Conservation (phyloP, 1,140 invertebrate species). For the Caerostris darwini region DNA sequence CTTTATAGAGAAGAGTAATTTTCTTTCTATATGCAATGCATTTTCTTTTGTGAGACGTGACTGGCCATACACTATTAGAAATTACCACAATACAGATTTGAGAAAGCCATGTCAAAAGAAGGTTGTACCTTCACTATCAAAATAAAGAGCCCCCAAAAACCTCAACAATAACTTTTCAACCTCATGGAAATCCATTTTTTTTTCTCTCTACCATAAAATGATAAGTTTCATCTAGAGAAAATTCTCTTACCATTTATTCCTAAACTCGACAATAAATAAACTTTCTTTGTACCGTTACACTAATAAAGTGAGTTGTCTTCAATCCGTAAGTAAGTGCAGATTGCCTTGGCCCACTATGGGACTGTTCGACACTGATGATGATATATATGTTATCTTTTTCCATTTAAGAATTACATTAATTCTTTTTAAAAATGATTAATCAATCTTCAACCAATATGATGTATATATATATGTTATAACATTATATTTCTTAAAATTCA, state of each 20-base stretch:
- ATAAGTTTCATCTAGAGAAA: conserved; percentile 68
- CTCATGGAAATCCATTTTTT: background rate
- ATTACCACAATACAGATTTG: conserved; percentile 26
- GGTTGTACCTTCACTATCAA: conserved; percentile 2
- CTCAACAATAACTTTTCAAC: conserved; percentile 51
- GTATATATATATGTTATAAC: too few relatives aligned
- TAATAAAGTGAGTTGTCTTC: conserved; percentile 59
- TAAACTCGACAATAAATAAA: conserved; percentile 72
- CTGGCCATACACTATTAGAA: background rate
- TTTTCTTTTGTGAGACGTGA: background rate
- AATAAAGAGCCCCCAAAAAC: conserved; percentile 49
- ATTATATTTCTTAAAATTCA: too few relatives aligned
- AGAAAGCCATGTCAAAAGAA: conserved; percentile 10
- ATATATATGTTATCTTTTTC: too few relatives aligned
- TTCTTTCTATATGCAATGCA: background rate
- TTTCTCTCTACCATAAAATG: conserved; percentile 28
- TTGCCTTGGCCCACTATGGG: too few relatives aligned
- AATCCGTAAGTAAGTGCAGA: background rate
- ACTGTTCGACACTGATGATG: too few relatives aligned
- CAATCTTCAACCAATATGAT: too few relatives aligned
- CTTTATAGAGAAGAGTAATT: background rate
- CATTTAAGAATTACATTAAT: too few relatives aligned
- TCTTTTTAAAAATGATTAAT: too few relatives aligned
- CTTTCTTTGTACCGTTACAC: conserved; percentile 63
- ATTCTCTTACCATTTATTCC: conserved; percentile 68